Evolutionary conservation across 2,888 invertebrate species (phyloP).

Genomic region (Furcula furcula): DNA sequence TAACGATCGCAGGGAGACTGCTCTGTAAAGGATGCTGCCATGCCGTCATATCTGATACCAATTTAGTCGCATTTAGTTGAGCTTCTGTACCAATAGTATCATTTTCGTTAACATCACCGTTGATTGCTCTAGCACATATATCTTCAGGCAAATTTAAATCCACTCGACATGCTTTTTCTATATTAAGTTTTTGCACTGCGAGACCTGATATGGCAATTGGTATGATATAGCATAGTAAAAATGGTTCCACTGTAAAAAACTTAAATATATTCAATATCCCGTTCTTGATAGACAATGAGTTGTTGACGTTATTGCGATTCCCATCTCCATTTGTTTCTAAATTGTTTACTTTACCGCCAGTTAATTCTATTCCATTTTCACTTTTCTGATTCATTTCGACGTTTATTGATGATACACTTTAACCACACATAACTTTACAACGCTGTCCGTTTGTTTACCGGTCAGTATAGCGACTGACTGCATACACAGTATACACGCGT

Average conservation of each 20-base stretch:
- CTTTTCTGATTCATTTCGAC: slow-evolving; percentile 33
- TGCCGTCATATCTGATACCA: slow-evolving; percentile 77
- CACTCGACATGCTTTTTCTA: slow-evolving; percentile 80
- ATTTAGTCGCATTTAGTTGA: slow-evolving; percentile 55
- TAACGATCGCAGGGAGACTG: slow-evolving; percentile 77
- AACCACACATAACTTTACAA: slow-evolving; percentile 8
- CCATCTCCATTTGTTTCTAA: slow-evolving; percentile 19
- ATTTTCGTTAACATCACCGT: slow-evolving; percentile 37
- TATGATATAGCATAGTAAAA: slow-evolving; percentile 83
- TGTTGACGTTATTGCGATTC: slow-evolving; percentile 18
- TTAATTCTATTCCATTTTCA: slow-evolving; percentile 30
- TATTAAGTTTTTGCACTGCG: slow-evolving; percentile 75
- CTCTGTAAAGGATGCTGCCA: slow-evolving; percentile 80
- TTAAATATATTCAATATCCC: slow-evolving; percentile 35
- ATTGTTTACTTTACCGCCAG: slow-evolving; percentile 13
- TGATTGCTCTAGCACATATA: slow-evolving; percentile 67
- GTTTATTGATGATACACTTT: slow-evolving; percentile 15
- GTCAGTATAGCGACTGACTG: slow-evolving; percentile 20
- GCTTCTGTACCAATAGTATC: slow-evolving; percentile 57
- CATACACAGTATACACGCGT: slow-evolving; percentile 5
- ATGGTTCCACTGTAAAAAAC: slow-evolving; percentile 84
- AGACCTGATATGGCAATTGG: slow-evolving; percentile 83
- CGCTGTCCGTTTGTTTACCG: slow-evolving; percentile 22
- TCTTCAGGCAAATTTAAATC: slow-evolving; percentile 73
- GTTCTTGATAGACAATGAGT: slow-evolving; percentile 20